These are phyloP conservation scores for Ammodytes marinus DNA, from an alignment of 2,113 vertebrate genomes.

Conservation along the genomic window DNA sequence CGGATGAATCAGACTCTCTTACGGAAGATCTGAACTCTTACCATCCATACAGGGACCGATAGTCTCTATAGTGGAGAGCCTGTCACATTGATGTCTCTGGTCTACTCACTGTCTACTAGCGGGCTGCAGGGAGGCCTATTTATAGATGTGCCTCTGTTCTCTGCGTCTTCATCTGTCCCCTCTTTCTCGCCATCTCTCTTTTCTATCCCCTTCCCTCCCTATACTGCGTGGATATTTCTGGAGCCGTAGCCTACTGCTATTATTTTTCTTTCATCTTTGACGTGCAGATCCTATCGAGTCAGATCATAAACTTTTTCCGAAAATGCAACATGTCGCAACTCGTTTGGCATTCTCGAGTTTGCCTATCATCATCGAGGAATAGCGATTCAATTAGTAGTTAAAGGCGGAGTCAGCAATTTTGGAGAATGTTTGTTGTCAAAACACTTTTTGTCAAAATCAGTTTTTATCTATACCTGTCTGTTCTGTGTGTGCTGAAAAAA, in stretches of 20 bases:
- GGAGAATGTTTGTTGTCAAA: too few species aligned
- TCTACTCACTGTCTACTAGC: slow-evolving; percentile 79
- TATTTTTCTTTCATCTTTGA: slow-evolving; percentile 65
- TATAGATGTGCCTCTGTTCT: slow-evolving; percentile 78
- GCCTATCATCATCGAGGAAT: not conserved
- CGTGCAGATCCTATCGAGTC: slow-evolving; percentile 37
- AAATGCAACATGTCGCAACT: slow-evolving; percentile 2
- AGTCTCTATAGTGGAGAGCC: slow-evolving; percentile 55
- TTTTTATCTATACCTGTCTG: too few species aligned
- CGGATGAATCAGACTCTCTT: slow-evolving; percentile 56
- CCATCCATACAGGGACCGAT: slow-evolving; percentile 41
- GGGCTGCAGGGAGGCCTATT: slow-evolving; percentile 80
- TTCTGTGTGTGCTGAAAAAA: too few species aligned
- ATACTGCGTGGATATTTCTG: slow-evolving; percentile 75
- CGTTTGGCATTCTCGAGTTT: not conserved
- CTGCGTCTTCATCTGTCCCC: slow-evolving; percentile 60
- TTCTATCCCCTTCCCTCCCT: slow-evolving; percentile 40
- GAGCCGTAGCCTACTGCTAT: slow-evolving; percentile 53
- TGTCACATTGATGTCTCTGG: slow-evolving; percentile 81
- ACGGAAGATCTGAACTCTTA: slow-evolving; percentile 46
- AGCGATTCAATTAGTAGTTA: not conserved
- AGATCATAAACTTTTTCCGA: slow-evolving; percentile 41
- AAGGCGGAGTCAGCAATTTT: not conserved
- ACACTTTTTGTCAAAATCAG: too few species aligned
- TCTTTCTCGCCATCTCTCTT: slow-evolving; percentile 55